Evolutionary conservation across 2,797 vertebrate species (phyloP).

Genomic region (Enteromius unitaeniatus): DNA sequence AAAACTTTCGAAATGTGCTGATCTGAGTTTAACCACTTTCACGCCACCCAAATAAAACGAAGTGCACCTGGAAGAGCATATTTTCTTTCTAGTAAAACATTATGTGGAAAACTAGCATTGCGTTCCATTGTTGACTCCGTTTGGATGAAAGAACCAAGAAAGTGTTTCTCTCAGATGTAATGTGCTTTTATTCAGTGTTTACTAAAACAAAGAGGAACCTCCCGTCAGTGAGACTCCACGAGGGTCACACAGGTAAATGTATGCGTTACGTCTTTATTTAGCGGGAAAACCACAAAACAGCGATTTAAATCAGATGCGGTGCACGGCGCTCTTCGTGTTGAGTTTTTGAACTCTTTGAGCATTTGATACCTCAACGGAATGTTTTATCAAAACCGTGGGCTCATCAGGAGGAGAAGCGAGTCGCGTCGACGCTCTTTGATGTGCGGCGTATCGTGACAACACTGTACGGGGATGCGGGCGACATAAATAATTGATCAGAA

Average conservation of each 20-base stretch:
- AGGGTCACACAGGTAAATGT: background rate
- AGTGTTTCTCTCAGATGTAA: background rate
- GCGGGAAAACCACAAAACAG: background rate
- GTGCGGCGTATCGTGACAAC: background rate
- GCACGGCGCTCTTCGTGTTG: background rate
- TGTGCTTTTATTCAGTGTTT: background rate
- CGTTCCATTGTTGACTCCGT: background rate
- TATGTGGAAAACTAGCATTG: background rate
- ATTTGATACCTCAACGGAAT: conserved; percentile 26
- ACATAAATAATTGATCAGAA: conserved; percentile 39
- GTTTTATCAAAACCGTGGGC: conserved; percentile 15
- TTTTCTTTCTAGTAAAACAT: background rate
- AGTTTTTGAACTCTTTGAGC: conserved; percentile 11
- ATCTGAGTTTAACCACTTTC: too few relatives aligned
- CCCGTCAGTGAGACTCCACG: background rate
- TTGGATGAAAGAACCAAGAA: background rate
- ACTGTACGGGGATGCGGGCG: background rate
- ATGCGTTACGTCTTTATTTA: conserved; percentile 6
- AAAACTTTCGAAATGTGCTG: background rate
- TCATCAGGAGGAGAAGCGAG: conserved; percentile 15
- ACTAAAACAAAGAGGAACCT: background rate
- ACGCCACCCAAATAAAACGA: background rate
- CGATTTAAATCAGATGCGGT: background rate
- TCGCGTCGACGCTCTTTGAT: conserved; percentile 5
- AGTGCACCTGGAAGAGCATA: background rate